Conservation (phyloP, 1,140 invertebrate species). For the Lanistes nyassanus region DNA sequence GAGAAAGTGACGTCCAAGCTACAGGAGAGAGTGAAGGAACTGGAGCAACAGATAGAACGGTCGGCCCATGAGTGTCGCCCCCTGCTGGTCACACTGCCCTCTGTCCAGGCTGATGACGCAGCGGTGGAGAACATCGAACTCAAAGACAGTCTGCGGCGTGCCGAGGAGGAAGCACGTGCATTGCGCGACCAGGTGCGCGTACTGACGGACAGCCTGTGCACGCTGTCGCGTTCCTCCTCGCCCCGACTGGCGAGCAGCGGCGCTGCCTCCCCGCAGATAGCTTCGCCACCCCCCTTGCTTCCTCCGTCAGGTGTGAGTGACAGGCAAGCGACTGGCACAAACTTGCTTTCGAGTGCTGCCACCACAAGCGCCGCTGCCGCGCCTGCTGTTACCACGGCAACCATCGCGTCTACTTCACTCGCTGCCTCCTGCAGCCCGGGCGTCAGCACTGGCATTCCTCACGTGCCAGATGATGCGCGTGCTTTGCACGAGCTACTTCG, state of each 20-base stretch:
- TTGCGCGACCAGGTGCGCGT: constrained; percentile 72
- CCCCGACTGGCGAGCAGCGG: background rate
- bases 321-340: no score
- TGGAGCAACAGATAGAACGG: background rate
- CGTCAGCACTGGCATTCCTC: constrained; percentile 6
- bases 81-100: constrained; percentile 28
- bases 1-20: background rate
- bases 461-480: constrained; percentile 56
- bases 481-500: constrained; percentile 25
- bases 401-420: background rate
- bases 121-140: constrained; percentile 53
- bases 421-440: background rate
- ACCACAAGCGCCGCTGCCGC: background rate
- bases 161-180: constrained; percentile 53
- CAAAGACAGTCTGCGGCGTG: constrained; percentile 41
- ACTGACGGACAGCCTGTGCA: constrained; percentile 39
- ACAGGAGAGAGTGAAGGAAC: background rate
- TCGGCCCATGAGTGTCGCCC: background rate
- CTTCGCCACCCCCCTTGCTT: background rate
- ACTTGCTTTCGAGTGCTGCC: no score
- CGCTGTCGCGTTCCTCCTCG: constrained; percentile 29
- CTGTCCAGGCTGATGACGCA: constrained; percentile 51
- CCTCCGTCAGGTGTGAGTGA: background rate
- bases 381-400: background rate
- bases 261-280: background rate